Evolutionary conservation across 1,140 invertebrate species (phyloP).

Genomic region (Cherax quadricarinatus): DNA sequence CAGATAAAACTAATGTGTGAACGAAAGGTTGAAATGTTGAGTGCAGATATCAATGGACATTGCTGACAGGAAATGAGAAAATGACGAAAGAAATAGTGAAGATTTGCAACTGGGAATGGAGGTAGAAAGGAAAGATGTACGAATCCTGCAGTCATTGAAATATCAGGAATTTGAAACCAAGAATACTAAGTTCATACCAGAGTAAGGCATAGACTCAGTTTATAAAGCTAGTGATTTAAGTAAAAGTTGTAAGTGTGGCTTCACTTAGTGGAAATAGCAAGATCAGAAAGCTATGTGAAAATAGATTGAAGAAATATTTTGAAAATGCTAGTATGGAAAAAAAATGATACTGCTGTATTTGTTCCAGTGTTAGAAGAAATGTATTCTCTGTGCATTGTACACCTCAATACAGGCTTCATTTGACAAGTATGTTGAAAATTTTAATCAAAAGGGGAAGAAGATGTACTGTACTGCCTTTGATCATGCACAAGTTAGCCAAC

Average conservation of each 20-base stretch:
- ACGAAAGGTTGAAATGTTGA: not conserved
- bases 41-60: slow-evolving; percentile 5
- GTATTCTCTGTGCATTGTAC: not conserved
- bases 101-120: slow-evolving; percentile 24
- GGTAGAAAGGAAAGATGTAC: not conserved
- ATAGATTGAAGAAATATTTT: not conserved
- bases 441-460: not conserved
- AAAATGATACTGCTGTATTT: not conserved
- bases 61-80: slow-evolving; percentile 18
- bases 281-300: slow-evolving; percentile 5
- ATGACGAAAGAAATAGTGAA: not conserved
- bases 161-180: slow-evolving; percentile 11
- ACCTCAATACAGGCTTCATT: not conserved
- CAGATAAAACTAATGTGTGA: not conserved
- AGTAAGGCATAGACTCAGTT: not conserved
- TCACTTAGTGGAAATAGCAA: not conserved
- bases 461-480: slow-evolving; percentile 33
- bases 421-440: slow-evolving; percentile 1
- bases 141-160: not conserved
- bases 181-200: not conserved
- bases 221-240: not conserved
- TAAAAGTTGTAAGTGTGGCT: not conserved
- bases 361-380: not conserved
- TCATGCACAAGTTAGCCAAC: slow-evolving; percentile 45
- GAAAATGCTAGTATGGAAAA: not conserved